Evolutionary conservation across 2,888 invertebrate genomes (phyloP), one percentile per base, ranked within the genome.

Genomic region (Hedya salicella): DNA sequence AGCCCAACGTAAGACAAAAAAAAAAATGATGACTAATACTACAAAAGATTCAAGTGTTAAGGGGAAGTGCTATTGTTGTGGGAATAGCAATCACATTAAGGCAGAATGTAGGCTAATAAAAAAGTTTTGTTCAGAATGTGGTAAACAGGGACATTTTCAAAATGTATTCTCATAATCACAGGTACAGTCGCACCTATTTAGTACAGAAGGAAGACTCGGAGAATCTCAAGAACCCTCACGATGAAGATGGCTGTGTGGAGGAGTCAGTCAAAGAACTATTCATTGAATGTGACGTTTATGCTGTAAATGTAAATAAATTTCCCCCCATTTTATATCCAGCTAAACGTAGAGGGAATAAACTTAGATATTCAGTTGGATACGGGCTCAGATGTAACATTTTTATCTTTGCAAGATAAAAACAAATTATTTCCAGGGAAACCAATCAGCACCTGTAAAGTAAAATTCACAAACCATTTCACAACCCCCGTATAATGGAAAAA

Each of bases 271-370:
- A 13, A 13, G 13, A 44, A 44, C 14, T 44, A 44, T 44, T 44
- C 14, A 14, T 14, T 44, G 44, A 44, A 44, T 44, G n/a, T 44
- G 16, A 44, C 1, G n/a, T 44, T 4, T 44, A 44, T 44, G 8
- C 44, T 44, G 40, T 50, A 19, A 19, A 64, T 60, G 49, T 60
- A 62, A 25, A 6, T 25, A 25, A 25, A 25, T 4, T 25, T 4
- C 25, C 25, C 6, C n/a, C 25, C 25, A 4, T 6, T 4, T 25
- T 25, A 25, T 6, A 25, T 25, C n/a, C 19, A 36, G 40, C 21
- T 3, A 40, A 5, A 19, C 13, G 11, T 25, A 8, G 36, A 36
- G 36, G 36, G 36, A 36, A 6, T 13, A 39, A n/a, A 3, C 3
- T 39, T 39, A 2, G 13, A 39, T n/a, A n/a, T 39, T 13, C 39